phyloP scores from a whole-genome alignment of 1,140 invertebrate species.

The Cheumatopsyche charites region DNA sequence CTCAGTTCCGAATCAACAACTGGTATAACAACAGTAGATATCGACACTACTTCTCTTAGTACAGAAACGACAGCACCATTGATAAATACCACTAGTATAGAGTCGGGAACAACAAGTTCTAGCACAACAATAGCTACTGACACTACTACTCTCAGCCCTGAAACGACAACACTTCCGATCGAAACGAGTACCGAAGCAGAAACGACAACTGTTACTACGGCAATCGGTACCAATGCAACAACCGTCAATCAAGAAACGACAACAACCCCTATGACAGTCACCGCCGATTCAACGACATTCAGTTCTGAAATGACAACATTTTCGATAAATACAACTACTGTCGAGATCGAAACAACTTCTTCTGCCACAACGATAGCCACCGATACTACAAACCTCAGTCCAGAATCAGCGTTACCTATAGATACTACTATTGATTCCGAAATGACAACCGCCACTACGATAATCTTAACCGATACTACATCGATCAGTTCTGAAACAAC shows the following conservation, averaged over 20 bases:
- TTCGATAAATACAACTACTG: neutral
- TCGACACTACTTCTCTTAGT: no score
- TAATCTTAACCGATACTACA: neutral
- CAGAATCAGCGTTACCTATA: neutral
- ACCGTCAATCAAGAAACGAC: neutral
- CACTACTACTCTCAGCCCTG: neutral
- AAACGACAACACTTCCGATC: neutral
- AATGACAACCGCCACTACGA: neutral
- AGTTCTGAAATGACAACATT: neutral
- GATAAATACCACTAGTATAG: neutral
- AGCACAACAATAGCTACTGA: neutral
- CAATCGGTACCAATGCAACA: neutral
- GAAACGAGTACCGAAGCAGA: neutral
- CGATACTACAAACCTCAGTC: neutral
- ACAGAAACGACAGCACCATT: neutral
- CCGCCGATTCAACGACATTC: neutral
- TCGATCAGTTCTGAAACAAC: no score
- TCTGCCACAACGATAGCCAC: neutral
- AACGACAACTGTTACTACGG: conserved; percentile 1
- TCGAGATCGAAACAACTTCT: neutral
- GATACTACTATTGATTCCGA: neutral
- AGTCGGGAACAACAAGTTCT: neutral
- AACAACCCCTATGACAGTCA: neutral
- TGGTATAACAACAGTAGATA: no score
- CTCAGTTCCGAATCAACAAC: neutral